Evolutionary conservation across 2,113 vertebrate genomes (phyloP).

Genomic region (Zingel zingel): DNA sequence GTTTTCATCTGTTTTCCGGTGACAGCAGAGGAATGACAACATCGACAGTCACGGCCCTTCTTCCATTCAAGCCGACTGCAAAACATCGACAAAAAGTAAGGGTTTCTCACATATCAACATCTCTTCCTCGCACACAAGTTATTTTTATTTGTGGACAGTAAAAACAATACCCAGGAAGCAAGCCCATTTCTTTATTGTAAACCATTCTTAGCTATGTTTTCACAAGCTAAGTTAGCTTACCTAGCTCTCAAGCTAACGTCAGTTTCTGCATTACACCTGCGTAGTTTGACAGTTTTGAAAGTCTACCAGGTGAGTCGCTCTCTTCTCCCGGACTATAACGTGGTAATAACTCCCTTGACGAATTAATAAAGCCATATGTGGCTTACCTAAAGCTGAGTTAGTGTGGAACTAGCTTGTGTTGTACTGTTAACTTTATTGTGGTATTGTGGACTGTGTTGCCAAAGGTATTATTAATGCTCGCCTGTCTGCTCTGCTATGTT

Average conservation of each 20-base stretch:
- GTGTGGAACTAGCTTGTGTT: not conserved
- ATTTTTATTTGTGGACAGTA: rapidly evolving
- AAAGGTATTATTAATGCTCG: conserved; percentile 6
- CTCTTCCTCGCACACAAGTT: rapidly evolving
- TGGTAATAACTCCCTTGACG: conserved; percentile 1
- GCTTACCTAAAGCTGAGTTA: not conserved
- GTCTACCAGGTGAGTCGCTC: not conserved
- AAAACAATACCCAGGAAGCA: rapidly evolving
- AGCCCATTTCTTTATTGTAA: not conserved
- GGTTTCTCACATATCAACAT: rapidly evolving
- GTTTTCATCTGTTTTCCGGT: conserved; percentile 57
- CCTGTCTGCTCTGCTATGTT: not conserved
- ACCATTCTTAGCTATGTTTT: not conserved
- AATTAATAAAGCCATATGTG: not conserved
- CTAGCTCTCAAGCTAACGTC: conserved; percentile 68
- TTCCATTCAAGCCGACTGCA: conserved; percentile 18
- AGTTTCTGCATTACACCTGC: conserved; percentile 49
- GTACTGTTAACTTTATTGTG: not conserved
- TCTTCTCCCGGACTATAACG: not conserved
- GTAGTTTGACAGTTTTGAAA: conserved; percentile 54
- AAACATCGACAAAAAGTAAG: conserved; percentile 71
- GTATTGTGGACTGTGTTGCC: not conserved
- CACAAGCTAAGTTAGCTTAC: conserved; percentile 46
- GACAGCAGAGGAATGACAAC: conserved; percentile 66
- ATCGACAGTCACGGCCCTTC: conserved; percentile 46